Conservation (phyloP, 2,888 invertebrate species). For the Hirtodrosophila trivittata region DNA sequence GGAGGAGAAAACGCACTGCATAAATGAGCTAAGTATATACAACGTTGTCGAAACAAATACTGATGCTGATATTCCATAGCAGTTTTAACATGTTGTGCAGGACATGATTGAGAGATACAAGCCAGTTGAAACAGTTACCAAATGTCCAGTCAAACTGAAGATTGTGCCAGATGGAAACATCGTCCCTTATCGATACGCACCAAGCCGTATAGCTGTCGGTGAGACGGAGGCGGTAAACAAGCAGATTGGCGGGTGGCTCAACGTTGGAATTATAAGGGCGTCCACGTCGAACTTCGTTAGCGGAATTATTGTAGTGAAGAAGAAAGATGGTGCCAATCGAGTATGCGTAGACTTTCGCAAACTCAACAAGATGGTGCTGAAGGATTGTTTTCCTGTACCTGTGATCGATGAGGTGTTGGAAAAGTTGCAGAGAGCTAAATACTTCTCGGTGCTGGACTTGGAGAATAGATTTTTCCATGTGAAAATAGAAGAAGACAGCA, state of each 20-base stretch:
- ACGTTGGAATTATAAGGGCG: not conserved
- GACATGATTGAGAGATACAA: too few relatives aligned
- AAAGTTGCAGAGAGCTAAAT: too few relatives aligned
- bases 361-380: conserved; percentile 14
- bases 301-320: not conserved
- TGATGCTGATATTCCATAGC: too few relatives aligned
- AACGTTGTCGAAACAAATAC: too few relatives aligned
- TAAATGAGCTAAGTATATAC: too few relatives aligned
- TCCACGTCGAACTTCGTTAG: conserved; percentile 2
- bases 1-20: too few relatives aligned
- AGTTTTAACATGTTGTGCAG: too few relatives aligned
- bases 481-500: conserved; percentile 6
- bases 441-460: not conserved
- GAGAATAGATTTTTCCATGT: conserved; percentile 5
- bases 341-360: not conserved
- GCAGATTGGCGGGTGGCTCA: not conserved
- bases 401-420: too few relatives aligned
- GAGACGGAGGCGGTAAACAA: conserved; percentile 4
- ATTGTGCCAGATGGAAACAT: conserved; percentile 1
- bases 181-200: not conserved
- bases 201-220: not conserved
- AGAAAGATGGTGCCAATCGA: not conserved
- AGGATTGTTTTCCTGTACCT: conserved; percentile 3
- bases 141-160: conserved; percentile 1
- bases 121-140: too few relatives aligned